A percentile compares a stretch with the other conserved stretches of the same genome.
Conservation (phyloP, 2,797 vertebrate species). For the Nannoperca australis region DNA sequence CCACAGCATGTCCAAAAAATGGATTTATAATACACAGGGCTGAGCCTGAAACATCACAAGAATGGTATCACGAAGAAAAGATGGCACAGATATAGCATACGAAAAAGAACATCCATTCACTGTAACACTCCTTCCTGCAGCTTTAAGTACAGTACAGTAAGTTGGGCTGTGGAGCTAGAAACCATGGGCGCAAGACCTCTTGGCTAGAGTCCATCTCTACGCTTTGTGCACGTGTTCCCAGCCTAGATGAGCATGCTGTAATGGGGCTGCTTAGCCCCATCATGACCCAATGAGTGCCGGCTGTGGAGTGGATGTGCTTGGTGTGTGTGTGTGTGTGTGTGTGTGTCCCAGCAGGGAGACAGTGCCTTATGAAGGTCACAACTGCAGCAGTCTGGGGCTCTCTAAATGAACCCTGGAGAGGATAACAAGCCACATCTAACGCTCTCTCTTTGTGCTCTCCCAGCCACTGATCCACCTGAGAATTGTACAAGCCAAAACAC, state of each 20-base stretch:
- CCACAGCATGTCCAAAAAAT: constrained; percentile 82
- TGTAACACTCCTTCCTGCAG: constrained; percentile 43
- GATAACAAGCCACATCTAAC: constrained; percentile 81
- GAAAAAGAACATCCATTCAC: constrained; percentile 59
- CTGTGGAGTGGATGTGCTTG: constrained; percentile 84
- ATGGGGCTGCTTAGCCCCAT: constrained; percentile 89
- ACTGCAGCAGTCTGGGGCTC: constrained; percentile 85
- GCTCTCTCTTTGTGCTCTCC: constrained; percentile 77
- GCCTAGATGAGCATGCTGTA: constrained; percentile 86
- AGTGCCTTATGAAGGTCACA: constrained; percentile 87
- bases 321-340: constrained; percentile 62
- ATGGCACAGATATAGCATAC: constrained; percentile 57
- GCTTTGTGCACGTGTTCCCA: constrained; percentile 82
- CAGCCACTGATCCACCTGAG: constrained; percentile 76
- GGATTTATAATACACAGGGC: constrained; percentile 79
- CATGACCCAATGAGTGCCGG: constrained; percentile 87
- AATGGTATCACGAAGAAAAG: constrained; percentile 66
- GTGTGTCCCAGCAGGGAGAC: constrained; percentile 84
- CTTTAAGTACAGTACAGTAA: constrained; percentile 18
- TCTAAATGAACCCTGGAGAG: constrained; percentile 85
- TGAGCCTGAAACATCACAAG: constrained; percentile 63
- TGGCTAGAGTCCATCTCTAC: constrained; percentile 79
- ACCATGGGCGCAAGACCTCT: constrained; percentile 67
- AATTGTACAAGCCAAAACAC: constrained; percentile 64
- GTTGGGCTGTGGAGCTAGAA: constrained; percentile 48